Conservation (phyloP, 2,888 invertebrate species). For the Drosophila pegasa region DNA sequence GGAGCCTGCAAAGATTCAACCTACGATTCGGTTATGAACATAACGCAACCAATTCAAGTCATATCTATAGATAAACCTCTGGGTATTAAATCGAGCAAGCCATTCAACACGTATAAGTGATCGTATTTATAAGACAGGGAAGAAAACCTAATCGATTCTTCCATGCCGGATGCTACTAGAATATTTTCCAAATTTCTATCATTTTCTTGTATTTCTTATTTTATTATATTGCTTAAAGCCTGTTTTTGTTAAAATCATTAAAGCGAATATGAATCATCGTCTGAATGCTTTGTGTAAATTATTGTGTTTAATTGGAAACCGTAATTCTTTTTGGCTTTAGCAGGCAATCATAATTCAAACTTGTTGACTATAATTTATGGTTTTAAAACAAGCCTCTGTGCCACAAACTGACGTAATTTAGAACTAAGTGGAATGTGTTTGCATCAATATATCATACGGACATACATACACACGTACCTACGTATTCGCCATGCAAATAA, state of each 20-base stretch:
- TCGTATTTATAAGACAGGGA: too few species aligned
- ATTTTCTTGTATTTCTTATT: background rate
- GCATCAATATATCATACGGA: constrained; percentile 22
- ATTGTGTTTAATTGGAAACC: constrained; percentile 36
- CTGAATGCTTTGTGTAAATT: constrained; percentile 27
- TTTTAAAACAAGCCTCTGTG: constrained; percentile 47
- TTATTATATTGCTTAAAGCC: background rate
- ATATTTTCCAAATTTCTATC: background rate
- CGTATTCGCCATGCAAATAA: constrained; percentile 31
- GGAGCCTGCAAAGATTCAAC: too few species aligned
- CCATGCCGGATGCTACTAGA: too few species aligned
- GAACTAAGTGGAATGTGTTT: constrained; percentile 46
- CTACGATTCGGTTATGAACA: too few species aligned
- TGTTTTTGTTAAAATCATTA: background rate
- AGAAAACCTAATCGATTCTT: too few species aligned
- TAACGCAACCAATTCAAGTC: too few species aligned
- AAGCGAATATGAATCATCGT: constrained; percentile 1
- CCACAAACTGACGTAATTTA: constrained; percentile 59
- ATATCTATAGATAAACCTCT: too few species aligned
- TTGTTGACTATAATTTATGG: constrained; percentile 53
- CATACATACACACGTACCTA: constrained; percentile 1
- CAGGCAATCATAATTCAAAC: constrained; percentile 53
- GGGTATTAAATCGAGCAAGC: too few species aligned
- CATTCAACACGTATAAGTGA: too few species aligned
- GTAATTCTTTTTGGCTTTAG: constrained; percentile 33